Evolutionary conservation across 2,113 vertebrate genomes (phyloP).

Genomic region (Psammodynastes pulverulentus): DNA sequence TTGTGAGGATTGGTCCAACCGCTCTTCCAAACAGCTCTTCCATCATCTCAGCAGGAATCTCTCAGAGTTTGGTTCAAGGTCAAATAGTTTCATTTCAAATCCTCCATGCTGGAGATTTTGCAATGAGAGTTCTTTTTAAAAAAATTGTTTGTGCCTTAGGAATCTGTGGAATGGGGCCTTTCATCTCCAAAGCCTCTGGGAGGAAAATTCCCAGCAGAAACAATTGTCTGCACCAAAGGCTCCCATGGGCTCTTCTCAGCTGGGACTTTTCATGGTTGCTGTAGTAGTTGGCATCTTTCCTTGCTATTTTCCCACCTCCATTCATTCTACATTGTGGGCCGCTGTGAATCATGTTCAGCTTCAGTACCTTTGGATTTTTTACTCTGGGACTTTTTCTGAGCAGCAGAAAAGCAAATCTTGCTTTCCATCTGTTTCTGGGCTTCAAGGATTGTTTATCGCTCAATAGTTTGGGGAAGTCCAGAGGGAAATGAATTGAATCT

Average conservation of each 20-base stretch:
- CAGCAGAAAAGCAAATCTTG: not conserved
- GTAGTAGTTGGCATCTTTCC: not conserved
- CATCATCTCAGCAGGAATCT: not conserved
- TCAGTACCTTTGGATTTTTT: not conserved
- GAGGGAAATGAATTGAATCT: not conserved
- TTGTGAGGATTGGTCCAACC: not conserved
- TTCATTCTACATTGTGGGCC: not conserved
- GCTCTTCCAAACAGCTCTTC: not conserved
- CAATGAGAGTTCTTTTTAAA: not conserved
- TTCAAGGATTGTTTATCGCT: not conserved
- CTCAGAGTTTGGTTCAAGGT: not conserved
- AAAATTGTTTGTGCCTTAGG: not conserved
- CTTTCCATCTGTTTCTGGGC: not conserved
- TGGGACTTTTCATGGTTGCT: not conserved
- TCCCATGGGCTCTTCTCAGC: not conserved
- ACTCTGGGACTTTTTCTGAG: not conserved
- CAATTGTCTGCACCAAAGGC: not conserved
- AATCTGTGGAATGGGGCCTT: slow-evolving; percentile 7
- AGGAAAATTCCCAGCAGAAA: not conserved
- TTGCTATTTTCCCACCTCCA: not conserved
- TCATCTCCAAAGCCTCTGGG: not conserved
- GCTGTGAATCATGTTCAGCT: not conserved
- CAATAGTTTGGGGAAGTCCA: not conserved
- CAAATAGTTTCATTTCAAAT: not conserved
- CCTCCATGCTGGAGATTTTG: not conserved